These are phyloP conservation scores for Gambusia holbrooki DNA, from an alignment of 2,113 vertebrate species.

Conservation along the genomic window DNA sequence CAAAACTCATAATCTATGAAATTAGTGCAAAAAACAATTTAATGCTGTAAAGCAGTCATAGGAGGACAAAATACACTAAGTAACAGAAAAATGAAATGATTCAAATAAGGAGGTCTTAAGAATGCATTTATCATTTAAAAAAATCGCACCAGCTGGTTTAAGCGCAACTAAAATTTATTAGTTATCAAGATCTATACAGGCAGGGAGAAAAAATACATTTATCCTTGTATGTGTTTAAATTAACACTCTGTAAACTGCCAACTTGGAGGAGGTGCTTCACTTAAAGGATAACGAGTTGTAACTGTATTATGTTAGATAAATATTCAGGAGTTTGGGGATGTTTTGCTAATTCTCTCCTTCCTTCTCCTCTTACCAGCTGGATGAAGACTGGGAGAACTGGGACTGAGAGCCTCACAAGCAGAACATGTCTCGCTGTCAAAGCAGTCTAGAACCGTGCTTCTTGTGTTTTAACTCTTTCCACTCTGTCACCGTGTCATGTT, in stretches of 20 bases:
- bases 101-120: too few species aligned
- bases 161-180: too few species aligned
- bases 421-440: slow-evolving; percentile 51
- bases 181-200: too few species aligned
- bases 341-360: neutral
- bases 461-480: slow-evolving; percentile 76
- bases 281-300: neutral
- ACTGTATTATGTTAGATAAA: neutral
- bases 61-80: neutral
- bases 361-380: slow-evolving; percentile 82
- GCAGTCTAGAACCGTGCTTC: slow-evolving; percentile 72
- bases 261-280: neutral
- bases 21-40: neutral
- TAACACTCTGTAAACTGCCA: neutral
- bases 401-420: slow-evolving; percentile 79
- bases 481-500: slow-evolving; percentile 74
- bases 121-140: neutral
- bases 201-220: neutral
- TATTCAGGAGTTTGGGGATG: neutral
- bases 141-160: neutral
- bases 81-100: neutral
- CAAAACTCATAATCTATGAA: neutral
- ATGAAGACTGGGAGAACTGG: slow-evolving; percentile 99
- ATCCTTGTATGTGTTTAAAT: neutral
- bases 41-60: neutral